Percentiles rank a stretch among this genome's conserved stretches.
phyloP scores from a whole-genome alignment of 1,140 invertebrate genomes.

The Heterodera carotae region DNA sequence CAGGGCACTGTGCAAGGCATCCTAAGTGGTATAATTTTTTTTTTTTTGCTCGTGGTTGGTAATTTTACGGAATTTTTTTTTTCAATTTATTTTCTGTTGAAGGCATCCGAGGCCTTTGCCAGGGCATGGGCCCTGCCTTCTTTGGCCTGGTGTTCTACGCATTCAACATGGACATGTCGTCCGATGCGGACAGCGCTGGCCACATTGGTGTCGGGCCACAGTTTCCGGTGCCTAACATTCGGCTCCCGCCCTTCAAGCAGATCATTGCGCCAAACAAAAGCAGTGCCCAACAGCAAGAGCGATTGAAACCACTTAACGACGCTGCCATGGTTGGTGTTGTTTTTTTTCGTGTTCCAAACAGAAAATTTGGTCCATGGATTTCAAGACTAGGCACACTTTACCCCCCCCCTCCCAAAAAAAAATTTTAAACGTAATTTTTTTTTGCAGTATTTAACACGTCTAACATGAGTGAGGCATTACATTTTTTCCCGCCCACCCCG shows the following conservation, averaged over 20 bases:
- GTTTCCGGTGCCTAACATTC: constrained; percentile 58
- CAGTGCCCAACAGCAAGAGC: constrained; percentile 36
- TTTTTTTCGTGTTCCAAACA: not conserved
- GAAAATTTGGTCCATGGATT: not conserved
- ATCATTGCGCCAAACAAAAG: constrained; percentile 59
- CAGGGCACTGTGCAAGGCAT: constrained; percentile 98
- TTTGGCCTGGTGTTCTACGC: constrained; percentile 98
- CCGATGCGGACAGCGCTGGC: constrained; percentile 54
- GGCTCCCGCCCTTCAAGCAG: constrained; percentile 49
- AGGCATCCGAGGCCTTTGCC: constrained; percentile 21
- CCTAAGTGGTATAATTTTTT: constrained; percentile 75
- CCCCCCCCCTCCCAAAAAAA: no score
- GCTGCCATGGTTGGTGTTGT: not conserved
- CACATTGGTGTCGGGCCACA: constrained; percentile 60
- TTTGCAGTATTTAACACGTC: no score
- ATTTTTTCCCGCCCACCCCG: constrained; percentile 29
- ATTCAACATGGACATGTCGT: constrained; percentile 87
- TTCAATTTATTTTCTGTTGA: constrained; percentile 19
- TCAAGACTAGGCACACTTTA: no score
- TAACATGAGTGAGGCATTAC: constrained; percentile 1
- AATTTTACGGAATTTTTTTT: not conserved
- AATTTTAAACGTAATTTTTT: no score
- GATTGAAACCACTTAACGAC: not conserved
- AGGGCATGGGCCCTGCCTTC: constrained; percentile 84
- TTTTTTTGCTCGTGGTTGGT: not conserved